Conservation (phyloP, 2,113 vertebrate genomes). For the Blennius ocellaris region DNA sequence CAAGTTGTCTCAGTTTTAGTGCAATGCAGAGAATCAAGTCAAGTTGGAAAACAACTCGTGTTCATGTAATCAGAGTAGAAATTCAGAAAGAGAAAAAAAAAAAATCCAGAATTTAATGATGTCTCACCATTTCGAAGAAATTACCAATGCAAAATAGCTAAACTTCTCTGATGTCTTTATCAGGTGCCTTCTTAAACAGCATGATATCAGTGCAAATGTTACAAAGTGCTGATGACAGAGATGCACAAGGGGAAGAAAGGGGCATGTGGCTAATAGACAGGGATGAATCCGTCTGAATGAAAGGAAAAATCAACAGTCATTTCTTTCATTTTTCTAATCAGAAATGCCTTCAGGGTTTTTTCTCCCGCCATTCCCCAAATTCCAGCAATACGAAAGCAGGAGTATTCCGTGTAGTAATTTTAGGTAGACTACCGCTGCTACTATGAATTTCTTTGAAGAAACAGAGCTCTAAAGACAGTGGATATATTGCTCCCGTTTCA, state of each 20-base stretch:
- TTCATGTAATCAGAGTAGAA: too few species aligned
- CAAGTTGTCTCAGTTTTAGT: too few species aligned
- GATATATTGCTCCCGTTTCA: neutral
- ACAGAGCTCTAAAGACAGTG: neutral
- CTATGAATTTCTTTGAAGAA: neutral
- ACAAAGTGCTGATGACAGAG: conserved; percentile 11
- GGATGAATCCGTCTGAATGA: neutral
- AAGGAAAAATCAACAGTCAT: conserved; percentile 2
- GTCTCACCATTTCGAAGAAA: too few species aligned
- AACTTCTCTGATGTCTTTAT: conserved; percentile 10
- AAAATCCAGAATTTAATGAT: too few species aligned
- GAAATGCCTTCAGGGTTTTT: neutral
- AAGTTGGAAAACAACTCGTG: too few species aligned
- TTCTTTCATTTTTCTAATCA: neutral
- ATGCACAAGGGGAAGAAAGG: neutral
- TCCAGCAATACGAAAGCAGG: neutral
- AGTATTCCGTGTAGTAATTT: neutral
- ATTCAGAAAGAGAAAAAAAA: too few species aligned
- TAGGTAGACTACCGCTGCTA: neutral
- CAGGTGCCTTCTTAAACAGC: conserved; percentile 13
- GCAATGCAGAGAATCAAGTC: too few species aligned
- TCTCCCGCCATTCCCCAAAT: neutral
- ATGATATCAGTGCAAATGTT: conserved; percentile 23
- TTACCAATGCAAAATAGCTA: neutral
- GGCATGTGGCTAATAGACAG: neutral